Conservation (phyloP, 2,113 vertebrate species). For the Oxyruncus cristatus region DNA sequence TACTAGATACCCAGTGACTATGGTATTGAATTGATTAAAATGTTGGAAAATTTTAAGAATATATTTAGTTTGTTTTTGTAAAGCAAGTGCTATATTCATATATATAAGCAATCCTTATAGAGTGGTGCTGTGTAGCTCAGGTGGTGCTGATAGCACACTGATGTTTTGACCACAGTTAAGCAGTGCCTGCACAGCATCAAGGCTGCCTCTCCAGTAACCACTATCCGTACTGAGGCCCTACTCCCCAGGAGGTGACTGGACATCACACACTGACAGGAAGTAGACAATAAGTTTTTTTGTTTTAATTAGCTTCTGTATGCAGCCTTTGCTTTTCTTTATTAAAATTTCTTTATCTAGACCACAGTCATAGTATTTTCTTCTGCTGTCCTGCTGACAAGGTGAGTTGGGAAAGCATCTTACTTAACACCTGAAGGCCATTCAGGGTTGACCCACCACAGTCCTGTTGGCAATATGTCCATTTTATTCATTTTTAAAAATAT, state of each 20-base stretch:
- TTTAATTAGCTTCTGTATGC: neutral
- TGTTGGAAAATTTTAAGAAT: neutral
- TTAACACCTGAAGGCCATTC: neutral
- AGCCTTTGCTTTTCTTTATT: neutral
- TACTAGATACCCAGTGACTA: neutral
- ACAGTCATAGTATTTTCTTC: neutral
- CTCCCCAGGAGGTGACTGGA: neutral
- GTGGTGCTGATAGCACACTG: neutral
- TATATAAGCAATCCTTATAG: neutral
- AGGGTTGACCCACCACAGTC: neutral
- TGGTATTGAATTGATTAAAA: neutral
- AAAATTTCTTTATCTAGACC: rapidly evolving
- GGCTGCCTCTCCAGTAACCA: neutral
- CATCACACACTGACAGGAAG: neutral
- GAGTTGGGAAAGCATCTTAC: neutral
- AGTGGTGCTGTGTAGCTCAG: neutral
- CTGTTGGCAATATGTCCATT: neutral
- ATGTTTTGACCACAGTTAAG: neutral
- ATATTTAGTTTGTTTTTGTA: neutral
- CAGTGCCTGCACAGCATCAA: neutral
- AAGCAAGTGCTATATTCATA: neutral
- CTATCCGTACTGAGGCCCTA: rapidly evolving
- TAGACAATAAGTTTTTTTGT: neutral
- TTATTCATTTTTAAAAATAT: neutral
- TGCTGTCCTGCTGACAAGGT: neutral